Evolutionary conservation across 1,140 invertebrate genomes (phyloP), one percentile per base, ranked within the genome.

Genomic region (Subanguina moxae): DNA sequence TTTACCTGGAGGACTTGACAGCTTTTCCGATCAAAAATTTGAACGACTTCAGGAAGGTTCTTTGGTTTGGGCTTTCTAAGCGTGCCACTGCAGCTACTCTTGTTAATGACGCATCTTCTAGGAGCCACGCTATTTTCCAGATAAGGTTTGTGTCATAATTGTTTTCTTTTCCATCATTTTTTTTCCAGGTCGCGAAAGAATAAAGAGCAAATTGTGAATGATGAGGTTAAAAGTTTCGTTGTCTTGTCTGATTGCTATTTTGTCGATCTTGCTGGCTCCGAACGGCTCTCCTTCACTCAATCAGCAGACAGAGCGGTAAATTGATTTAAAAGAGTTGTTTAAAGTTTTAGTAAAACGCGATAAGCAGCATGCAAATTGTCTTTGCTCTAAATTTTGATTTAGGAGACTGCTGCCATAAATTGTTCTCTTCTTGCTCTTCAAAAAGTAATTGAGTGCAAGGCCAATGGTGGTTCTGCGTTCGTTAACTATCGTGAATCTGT

Each of bases 401-500:
- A 65, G 58, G 64, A 65, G 30, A 65, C 64, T 17, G 38, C 25
- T 17, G 42, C 21, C 19, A 65, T 65, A 1, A 65, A 65, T 45
- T 27, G 27, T 9, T 65, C 64, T 5, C 58, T 65, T 5, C 64
- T 65, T 21, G 59, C 58, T 63, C 64, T 65, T 28, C 59, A 65
- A 42, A 65, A 65, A 19, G 61, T 65, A 9, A 65, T 65, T 30
- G 59, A 65, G 8, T n/a, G 17, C 42, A 45, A 64, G 19, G 21
- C 62, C 21, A 28, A 19, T 28, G 25, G 17, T 45, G 64, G 58
- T n/a, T 67, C 17, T 23, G 32, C 62, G 3, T 64, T 59, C 27
- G 62, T 64, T 56, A 64, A 64, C n/a, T 64, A 59, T 64, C 59
- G 64, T n/a, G 64, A 65, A 9, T 65, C 64, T 17, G 57, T 65